Conservation (phyloP, 30 jellyfish, hydroid and myxozoan genomes). For the Calvadosia cruxmelitensis region DNA sequence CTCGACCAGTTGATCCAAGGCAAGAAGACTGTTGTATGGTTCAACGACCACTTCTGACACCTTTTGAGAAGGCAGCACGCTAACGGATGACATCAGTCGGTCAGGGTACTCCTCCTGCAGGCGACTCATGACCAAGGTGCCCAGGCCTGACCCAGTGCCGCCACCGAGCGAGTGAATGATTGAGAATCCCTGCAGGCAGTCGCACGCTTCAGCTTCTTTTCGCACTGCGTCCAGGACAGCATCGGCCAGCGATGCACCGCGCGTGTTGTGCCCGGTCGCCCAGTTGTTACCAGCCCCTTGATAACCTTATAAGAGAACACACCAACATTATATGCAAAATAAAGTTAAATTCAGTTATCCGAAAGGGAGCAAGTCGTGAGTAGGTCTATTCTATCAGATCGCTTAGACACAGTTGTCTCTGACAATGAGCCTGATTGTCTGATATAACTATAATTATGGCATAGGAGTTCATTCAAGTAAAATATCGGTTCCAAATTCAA, state of each 20-base stretch:
- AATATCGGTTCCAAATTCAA: no score
- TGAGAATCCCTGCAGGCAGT: constrained; percentile 94
- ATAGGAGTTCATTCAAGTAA: no score
- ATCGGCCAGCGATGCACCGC: constrained; percentile 69
- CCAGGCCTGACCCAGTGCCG: constrained; percentile 98
- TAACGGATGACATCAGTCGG: constrained; percentile 59
- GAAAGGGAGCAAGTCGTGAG: no score
- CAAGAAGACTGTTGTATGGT: constrained; percentile 83
- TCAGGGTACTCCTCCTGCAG: constrained; percentile 97
- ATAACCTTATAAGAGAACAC: constrained; percentile 23
- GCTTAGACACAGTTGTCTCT: no score
- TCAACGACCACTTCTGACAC: constrained; percentile 98
- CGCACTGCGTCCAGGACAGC: constrained; percentile 66
- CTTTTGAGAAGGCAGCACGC: constrained; percentile 91
- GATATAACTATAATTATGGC: no score
- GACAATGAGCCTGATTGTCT: no score
- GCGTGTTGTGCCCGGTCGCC: constrained; percentile 78
- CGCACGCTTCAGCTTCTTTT: constrained; percentile 83
- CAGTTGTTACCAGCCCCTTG: constrained; percentile 97
- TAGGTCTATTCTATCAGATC: no score
- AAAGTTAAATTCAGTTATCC: no score
- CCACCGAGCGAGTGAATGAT: constrained; percentile 93
- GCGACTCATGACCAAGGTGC: constrained; percentile 51
- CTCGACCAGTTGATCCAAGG: constrained; percentile 73
- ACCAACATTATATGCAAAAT: no score